Evolutionary conservation across 2,797 vertebrate species (phyloP), one percentile per base, ranked within the genome.

Genomic region (Toxotes lorentzi): DNA sequence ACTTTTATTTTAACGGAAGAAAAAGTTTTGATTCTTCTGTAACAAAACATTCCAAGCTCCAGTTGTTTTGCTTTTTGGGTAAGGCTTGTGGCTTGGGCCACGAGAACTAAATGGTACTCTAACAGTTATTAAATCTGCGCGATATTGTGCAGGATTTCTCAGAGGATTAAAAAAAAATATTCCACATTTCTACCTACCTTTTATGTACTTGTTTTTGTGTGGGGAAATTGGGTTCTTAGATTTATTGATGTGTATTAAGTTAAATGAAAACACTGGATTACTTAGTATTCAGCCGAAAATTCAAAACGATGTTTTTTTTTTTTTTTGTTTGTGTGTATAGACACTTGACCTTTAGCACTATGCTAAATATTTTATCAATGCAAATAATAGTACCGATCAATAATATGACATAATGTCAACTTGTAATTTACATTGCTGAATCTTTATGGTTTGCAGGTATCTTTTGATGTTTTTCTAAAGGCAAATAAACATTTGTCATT

Each of bases 401-500:
- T 63, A 59, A 56, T 41, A 34, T 54, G 43, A 63, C 30, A 32
- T 66, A 51, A 11, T 69, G 38, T 73, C 30, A 59, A 32, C 5
- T 54, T 78, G 32, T 70, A 47, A 76, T 86, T 58, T 51, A 57
- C 41, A 48, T 63, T 54, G 53, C 34, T 71, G 62, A 61, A 61
- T 57, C 38, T 75, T 61, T 48, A 48, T 47, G 63, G 32, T 63
- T n/a, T 81, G 14, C 61, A 61, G 60, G 50, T 79, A 58, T 71
- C 6, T 66, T 71, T 38, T 50, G 23, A 41, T 51, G 43, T 66
- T 82, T 91, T 89, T 82, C 43, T 81, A 58, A 79, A 85, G 61
- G 27, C 16, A 56, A 91, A 90, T 90, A 91, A 90, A 92, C 11
- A 32, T n/a, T 77, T 81, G 12, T 75, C 27, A 12, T 45, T 58